These are phyloP conservation scores for Papilio polyxenes DNA, from an alignment of 1,140 invertebrate species.

Conservation along the genomic window DNA sequence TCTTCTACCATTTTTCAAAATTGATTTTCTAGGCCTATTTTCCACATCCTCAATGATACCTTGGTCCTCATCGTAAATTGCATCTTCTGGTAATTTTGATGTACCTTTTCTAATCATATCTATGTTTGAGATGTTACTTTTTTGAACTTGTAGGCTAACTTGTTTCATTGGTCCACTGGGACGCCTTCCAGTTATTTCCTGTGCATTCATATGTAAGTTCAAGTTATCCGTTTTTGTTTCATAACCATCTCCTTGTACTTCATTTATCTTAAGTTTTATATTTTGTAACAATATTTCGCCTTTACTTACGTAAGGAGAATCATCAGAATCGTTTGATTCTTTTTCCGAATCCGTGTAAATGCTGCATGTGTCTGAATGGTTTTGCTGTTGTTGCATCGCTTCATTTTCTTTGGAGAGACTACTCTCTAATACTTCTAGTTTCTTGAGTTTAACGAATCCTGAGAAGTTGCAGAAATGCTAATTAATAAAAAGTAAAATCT, in stretches of 20 bases:
- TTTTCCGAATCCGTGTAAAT: conserved; percentile 73
- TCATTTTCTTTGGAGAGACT: conserved; percentile 60
- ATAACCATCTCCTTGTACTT: conserved; percentile 32
- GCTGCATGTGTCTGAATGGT: conserved; percentile 62
- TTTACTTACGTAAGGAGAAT: conserved; percentile 52
- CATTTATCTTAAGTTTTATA: conserved; percentile 54
- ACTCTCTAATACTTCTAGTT: conserved; percentile 78
- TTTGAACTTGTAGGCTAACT: conserved; percentile 49
- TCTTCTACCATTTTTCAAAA: conserved; percentile 64
- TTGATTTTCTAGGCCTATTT: conserved; percentile 66
- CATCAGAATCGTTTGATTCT: conserved; percentile 72
- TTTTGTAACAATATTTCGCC: conserved; percentile 57
- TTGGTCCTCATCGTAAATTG: conserved; percentile 36
- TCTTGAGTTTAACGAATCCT: conserved; percentile 82
- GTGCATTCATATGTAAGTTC: conserved; percentile 37
- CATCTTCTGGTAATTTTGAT: conserved; percentile 45
- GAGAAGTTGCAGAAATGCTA: conserved; percentile 46
- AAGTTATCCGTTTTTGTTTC: conserved; percentile 34
- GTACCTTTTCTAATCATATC: conserved; percentile 42
- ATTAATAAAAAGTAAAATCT: conserved; percentile 3
- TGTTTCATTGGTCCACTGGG: conserved; percentile 57
- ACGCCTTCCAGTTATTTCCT: conserved; percentile 46
- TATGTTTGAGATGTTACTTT: conserved; percentile 55
- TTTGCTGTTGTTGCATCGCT: conserved; percentile 44
- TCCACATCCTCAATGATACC: conserved; percentile 41